phyloP scores from a whole-genome alignment of 35 echinoderm and acorn worm genomes.

The Nesometra sesokonis region DNA sequence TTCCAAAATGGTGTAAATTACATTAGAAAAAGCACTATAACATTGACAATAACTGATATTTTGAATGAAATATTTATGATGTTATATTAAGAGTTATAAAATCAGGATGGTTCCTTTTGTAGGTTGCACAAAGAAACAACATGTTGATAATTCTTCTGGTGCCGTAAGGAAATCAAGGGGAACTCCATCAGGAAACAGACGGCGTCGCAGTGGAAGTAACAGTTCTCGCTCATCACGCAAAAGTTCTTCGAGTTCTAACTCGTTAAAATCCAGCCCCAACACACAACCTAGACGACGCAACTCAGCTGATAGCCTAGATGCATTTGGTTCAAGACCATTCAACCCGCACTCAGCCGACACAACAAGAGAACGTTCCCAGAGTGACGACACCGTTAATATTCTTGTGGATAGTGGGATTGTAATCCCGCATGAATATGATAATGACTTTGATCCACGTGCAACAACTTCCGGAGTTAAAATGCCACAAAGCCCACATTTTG shows the following conservation, averaged over 20 bases:
- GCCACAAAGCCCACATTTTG: not conserved
- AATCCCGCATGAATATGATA: conserved; percentile 9
- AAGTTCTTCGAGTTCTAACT: conserved; percentile 86
- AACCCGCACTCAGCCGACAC: conserved; percentile 7
- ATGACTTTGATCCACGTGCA: conserved; percentile 16
- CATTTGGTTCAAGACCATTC: conserved; percentile 51
- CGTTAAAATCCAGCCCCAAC: conserved; percentile 85
- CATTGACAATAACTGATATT: no score
- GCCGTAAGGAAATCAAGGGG: conserved; percentile 54
- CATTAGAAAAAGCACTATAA: no score
- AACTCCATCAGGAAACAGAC: conserved; percentile 59
- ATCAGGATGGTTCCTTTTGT: not conserved
- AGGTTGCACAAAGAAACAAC: conserved; percentile 49
- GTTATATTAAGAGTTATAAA: no score
- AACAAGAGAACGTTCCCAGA: conserved; percentile 1
- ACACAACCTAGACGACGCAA: conserved; percentile 54
- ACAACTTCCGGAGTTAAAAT: conserved; percentile 14
- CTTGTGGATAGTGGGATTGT: not conserved
- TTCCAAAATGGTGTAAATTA: no score
- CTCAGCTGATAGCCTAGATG: conserved; percentile 84
- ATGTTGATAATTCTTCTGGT: conserved; percentile 80
- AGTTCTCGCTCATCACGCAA: conserved; percentile 57
- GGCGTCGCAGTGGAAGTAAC: conserved; percentile 80
- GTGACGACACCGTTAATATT: not conserved
- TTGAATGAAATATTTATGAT: no score